A percentile compares a stretch with the other conserved stretches of the same genome.
phyloP scores from a whole-genome alignment of 2,888 invertebrate species.

The Diploptera punctata region DNA sequence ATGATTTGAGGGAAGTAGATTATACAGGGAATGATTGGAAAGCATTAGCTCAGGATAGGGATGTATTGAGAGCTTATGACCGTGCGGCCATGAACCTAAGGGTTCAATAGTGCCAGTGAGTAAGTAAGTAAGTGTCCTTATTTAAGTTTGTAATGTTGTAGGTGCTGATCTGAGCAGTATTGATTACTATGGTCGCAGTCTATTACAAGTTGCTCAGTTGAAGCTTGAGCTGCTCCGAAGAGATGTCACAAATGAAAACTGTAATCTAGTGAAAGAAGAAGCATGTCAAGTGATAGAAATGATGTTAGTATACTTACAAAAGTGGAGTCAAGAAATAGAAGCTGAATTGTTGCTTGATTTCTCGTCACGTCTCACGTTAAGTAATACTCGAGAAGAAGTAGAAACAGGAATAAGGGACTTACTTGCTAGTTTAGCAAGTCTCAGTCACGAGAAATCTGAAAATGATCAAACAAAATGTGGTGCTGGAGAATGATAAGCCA shows the following conservation, averaged over 20 bases:
- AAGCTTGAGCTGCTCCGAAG: constrained; percentile 70
- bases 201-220: constrained; percentile 84
- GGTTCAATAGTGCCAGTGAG: too few relatives aligned
- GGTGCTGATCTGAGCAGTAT: constrained; percentile 81
- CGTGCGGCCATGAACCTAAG: too few relatives aligned
- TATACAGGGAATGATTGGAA: too few relatives aligned
- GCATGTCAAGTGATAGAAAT: constrained; percentile 67
- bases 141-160: too few relatives aligned
- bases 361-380: constrained; percentile 63
- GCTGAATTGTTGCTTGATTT: constrained; percentile 65
- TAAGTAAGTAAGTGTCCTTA: too few relatives aligned
- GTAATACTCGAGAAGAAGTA: constrained; percentile 66
- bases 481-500: too few relatives aligned
- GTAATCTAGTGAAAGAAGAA: constrained; percentile 5
- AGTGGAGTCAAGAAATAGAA: constrained; percentile 64
- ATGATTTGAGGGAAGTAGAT: too few relatives aligned
- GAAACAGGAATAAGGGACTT: constrained; percentile 69
- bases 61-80: too few relatives aligned
- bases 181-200: constrained; percentile 81
- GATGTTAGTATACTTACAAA: constrained; percentile 70
- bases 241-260: constrained; percentile 32
- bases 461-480: too few relatives aligned
- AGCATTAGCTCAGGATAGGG: too few relatives aligned
- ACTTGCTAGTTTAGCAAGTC: constrained; percentile 65
- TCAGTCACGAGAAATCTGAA: constrained; percentile 53